phyloP scores from a whole-genome alignment of 1,140 invertebrate genomes.

The Cydia amplana region DNA sequence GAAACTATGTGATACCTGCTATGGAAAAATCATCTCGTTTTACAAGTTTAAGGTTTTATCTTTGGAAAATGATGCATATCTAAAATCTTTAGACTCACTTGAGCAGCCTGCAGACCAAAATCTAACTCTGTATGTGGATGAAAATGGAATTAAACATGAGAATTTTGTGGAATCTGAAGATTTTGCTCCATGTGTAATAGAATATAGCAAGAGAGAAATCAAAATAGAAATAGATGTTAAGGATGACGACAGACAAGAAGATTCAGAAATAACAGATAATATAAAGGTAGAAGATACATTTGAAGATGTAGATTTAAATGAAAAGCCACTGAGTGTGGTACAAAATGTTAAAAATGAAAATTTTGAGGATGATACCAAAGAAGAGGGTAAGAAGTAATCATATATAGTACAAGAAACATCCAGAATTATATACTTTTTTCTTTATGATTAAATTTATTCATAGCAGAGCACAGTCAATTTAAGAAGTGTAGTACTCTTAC shows the following conservation, averaged over 20 bases:
- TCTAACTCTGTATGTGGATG: not conserved
- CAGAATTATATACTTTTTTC: not conserved
- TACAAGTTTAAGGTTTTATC: constrained; percentile 60
- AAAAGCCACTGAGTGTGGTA: constrained; percentile 47
- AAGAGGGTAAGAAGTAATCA: constrained; percentile 48
- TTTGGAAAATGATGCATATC: constrained; percentile 43
- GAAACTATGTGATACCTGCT: constrained; percentile 51
- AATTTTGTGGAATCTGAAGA: constrained; percentile 29
- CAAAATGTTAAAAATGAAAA: constrained; percentile 51
- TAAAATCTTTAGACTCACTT: constrained; percentile 36
- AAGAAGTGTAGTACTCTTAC: too few relatives aligned
- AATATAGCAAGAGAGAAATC: not conserved
- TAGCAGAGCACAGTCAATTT: too few relatives aligned
- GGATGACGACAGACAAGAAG: constrained; percentile 22
- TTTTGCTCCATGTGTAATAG: constrained; percentile 30
- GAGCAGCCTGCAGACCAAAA: not conserved
- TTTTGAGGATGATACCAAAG: constrained; percentile 42
- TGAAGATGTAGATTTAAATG: constrained; percentile 49
- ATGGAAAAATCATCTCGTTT: constrained; percentile 54
- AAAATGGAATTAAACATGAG: constrained; percentile 37
- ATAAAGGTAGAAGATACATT: constrained; percentile 44
- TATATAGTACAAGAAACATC: not conserved
- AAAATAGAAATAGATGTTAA: constrained; percentile 40
- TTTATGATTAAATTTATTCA: too few relatives aligned
- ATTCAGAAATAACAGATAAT: constrained; percentile 19